Evolutionary conservation across 2,113 vertebrate species (phyloP), one percentile per base, ranked within the genome.

Genomic region (Cavia porcellus): DNA sequence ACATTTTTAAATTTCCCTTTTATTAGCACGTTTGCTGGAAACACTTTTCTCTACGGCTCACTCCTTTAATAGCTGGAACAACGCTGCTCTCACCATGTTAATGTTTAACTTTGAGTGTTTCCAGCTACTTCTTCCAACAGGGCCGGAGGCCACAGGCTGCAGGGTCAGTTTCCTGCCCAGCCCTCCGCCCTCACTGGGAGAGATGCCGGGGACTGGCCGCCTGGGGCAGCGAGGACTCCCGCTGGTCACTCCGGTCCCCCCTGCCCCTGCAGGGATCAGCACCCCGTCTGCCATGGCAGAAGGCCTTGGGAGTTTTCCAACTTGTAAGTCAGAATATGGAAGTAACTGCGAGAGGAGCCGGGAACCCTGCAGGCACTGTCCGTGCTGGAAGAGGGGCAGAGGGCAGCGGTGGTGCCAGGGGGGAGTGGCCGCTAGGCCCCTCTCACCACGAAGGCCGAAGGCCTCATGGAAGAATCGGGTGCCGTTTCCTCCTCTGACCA

Each of bases 61-160:
- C 77, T 47, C 30, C 92, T 89, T 86, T 28, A 28, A 81, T 50
- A 57, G 1, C 6, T 17, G 13, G 15, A 50, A 77, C 25, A 42
- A 77, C 38, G 38, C 38, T 38, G 38, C 38, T 47, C 42, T 47
- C 47, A 15, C 42, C 74, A 42, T 11, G 70, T 55, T 45, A 72
- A 93, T 90, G 72, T 62, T 89, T 77, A 72, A 86, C n/a, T 72
- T 89, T 32, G 4, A 61, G 47, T 9, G 3, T 47, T 92, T 87
- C 38, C 45, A n/a, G 42, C 52, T 87, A 95, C 66, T 91, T 97
- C 47, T 74, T 92, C 14, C 75, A 74, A 62, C 12, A 80, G 30
- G 30, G 57, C 19, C 59, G 19, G 59, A 11, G 30, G 13, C 24
- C 52, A 70, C 17, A 1, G 38, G 7, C 81, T 84, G 50, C 32